Percentiles rank a stretch among this genome's conserved stretches.
Conservation (phyloP, 2,888 invertebrate genomes). For the Andrena camellia region DNA sequence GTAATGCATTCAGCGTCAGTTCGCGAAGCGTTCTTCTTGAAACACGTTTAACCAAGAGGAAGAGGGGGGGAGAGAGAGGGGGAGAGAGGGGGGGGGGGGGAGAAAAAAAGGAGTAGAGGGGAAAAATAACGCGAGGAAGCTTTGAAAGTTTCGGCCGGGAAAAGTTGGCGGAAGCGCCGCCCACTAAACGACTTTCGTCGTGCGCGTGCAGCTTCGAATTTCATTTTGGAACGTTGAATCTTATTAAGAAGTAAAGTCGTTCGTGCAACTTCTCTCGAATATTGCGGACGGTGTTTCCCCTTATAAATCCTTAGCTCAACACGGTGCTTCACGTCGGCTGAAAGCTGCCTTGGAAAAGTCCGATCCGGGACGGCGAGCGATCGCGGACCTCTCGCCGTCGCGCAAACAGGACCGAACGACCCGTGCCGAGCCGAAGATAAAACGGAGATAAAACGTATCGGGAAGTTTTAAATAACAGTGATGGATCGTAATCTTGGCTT, state of each 20-base stretch:
- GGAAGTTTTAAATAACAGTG: neutral
- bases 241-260: constrained; percentile 77
- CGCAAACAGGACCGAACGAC: constrained; percentile 10
- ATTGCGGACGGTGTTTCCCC: constrained; percentile 65
- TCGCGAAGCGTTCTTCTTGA: constrained; percentile 50
- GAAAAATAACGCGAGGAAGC: constrained; percentile 56
- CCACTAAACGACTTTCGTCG: constrained; percentile 69
- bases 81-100: neutral
- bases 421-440: no score
- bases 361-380: constrained; percentile 62
- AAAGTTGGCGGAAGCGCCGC: constrained; percentile 66
- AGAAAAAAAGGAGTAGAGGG: neutral
- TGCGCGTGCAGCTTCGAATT: constrained; percentile 71
- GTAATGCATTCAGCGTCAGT: constrained; percentile 63
- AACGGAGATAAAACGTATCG: neutral
- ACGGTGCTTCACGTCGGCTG: constrained; percentile 61
- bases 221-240: constrained; percentile 76
- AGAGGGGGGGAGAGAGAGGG: neutral
- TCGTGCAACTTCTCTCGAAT: constrained; percentile 72
- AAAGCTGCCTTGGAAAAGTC: constrained; percentile 63
- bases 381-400: constrained; percentile 61
- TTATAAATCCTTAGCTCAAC: constrained; percentile 70
- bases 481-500: constrained; percentile 5
- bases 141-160: constrained; percentile 67
- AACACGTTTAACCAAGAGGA: constrained; percentile 35